phyloP scores from a whole-genome alignment of 2,888 invertebrate species.

The Lamellibrachia satsuma region DNA sequence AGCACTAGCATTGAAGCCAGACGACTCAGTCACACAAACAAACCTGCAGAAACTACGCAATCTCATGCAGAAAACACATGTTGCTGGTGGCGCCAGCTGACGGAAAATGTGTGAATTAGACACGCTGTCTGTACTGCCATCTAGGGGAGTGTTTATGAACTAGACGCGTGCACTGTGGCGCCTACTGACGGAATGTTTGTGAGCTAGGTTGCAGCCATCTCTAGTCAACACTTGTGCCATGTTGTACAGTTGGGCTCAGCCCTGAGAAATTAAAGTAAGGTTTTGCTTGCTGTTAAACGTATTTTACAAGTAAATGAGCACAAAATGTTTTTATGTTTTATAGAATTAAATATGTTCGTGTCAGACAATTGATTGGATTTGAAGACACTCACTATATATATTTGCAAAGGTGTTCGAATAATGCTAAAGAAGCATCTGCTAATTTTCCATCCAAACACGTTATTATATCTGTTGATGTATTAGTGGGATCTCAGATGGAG shows the following conservation, averaged over 20 bases:
- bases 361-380: neutral
- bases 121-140: neutral
- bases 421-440: neutral
- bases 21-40: constrained; percentile 85
- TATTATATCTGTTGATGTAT: neutral
- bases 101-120: constrained; percentile 17
- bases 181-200: neutral
- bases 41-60: constrained; percentile 82
- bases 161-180: neutral
- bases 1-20: constrained; percentile 86
- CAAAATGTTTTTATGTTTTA: neutral
- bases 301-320: neutral
- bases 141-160: neutral
- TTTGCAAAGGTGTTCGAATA: neutral
- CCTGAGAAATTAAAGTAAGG: neutral
- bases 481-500: neutral
- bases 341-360: neutral
- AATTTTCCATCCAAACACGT: neutral
- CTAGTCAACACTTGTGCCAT: neutral
- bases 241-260: neutral
- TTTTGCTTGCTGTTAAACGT: neutral
- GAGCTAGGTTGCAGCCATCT: neutral
- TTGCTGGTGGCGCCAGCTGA: constrained; percentile 24
- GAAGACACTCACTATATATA: neutral
- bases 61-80: constrained; percentile 54